phyloP scores from a whole-genome alignment of 2,113 vertebrate genomes.

The Ceuthmochares aereus region DNA sequence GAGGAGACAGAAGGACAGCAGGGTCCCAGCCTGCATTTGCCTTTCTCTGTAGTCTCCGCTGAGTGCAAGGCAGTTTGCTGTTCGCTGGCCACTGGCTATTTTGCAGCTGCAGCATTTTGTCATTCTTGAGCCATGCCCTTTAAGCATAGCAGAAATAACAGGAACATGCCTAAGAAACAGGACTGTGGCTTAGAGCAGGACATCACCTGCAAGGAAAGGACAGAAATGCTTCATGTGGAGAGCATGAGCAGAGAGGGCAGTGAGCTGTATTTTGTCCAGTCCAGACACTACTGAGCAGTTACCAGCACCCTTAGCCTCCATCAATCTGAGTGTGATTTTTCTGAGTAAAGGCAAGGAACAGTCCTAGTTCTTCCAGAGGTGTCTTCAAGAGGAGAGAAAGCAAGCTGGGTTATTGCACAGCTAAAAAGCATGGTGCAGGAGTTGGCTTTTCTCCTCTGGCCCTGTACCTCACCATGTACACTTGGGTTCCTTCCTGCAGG shows the following conservation, averaged over 20 bases:
- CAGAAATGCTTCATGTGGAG: background rate
- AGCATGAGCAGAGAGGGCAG: background rate
- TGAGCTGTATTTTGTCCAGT: background rate
- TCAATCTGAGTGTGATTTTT: fast-evolving
- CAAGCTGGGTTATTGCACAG: background rate
- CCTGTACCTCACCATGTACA: background rate
- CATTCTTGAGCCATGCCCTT: background rate
- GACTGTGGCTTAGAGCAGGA: background rate
- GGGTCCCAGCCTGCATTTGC: background rate
- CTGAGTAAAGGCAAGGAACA: background rate
- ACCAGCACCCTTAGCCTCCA: too few species aligned
- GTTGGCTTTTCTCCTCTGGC: background rate
- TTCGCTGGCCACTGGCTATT: background rate
- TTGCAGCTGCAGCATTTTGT: background rate
- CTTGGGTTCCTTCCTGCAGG: constrained; percentile 74
- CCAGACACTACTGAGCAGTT: background rate
- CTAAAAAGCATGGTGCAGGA: background rate
- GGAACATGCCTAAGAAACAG: background rate
- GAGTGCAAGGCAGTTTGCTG: background rate
- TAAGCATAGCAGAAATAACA: background rate
- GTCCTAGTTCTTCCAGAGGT: background rate
- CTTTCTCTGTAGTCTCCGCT: background rate
- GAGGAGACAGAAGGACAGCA: background rate
- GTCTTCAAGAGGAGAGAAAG: background rate
- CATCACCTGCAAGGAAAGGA: background rate